Base-by-base conservation (phyloP, 2,113 vertebrate species). In the Scolopax mira region DNA sequence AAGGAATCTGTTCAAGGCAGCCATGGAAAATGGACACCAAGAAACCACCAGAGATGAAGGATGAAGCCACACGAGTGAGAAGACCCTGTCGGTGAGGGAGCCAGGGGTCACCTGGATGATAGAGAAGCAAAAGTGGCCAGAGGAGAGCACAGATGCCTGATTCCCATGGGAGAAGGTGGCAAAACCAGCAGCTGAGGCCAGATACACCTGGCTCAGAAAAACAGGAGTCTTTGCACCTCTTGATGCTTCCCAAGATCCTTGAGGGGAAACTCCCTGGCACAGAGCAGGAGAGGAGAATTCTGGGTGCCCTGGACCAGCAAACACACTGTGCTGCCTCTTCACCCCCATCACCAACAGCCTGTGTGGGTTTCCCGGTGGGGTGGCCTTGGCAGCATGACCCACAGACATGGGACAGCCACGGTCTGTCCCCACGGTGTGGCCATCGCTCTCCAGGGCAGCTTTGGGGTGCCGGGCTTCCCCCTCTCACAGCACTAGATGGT, bases 401-500 rank as follows among this genome's bases (percentile, higher is more conserved):
- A 6, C 0, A 25, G 78, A 14, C 66, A 9, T 2, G 2, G 33
- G 51, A 11, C 19, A 7, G 35, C 46, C 75, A 0, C 0, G 10
- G 30, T 21, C 35, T 0, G 77, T 69, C 18, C 81, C 51, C 79
- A 2, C 1, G n/a, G 61, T 3, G 42, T 70, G 39, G 85, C 61
- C 23, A 1, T 0, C 30, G 54, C 70, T 31, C 23, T 3, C 8
- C 10, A 9, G 74, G 33, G 21, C 33, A 58, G n/a, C 10, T 9
- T 0, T 5, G 42, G 9, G 33, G 73, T 14, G 37, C 28, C 4
- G 49, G 44, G 30, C 67, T 65, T 88, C 21, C 91, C 83, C 94
- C 3, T 1, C 14, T 31, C 51, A 4, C 69, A 46, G 89, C 96
- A 54, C 96, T 87, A 96, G 96, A 74, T 94, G 96, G 96, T 44